Conservation (phyloP, 2,888 invertebrate species). For the Perithous albicinctus region DNA sequence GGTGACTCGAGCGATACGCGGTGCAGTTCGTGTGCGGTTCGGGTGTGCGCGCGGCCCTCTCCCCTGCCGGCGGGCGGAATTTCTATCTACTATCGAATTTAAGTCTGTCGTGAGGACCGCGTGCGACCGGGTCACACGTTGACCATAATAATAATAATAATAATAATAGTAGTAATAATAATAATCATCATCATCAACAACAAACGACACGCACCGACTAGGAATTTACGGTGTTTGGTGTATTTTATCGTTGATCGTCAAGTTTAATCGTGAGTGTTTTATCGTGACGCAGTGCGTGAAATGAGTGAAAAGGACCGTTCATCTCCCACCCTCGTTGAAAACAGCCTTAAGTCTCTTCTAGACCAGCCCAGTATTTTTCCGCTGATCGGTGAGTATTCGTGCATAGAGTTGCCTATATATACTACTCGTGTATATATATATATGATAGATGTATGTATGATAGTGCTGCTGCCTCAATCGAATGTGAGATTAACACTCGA, state of each 20-base stretch:
- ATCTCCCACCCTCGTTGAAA: constrained; percentile 95
- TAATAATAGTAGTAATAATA: too few species aligned
- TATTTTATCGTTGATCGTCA: constrained; percentile 56
- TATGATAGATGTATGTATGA: too few species aligned
- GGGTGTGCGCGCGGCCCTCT: constrained; percentile 75
- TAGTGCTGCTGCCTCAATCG: too few species aligned
- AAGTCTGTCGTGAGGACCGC: constrained; percentile 61
- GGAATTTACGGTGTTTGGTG: constrained; percentile 65
- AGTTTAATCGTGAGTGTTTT: constrained; percentile 75
- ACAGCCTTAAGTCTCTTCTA: constrained; percentile 94
- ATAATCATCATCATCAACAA: too few species aligned
- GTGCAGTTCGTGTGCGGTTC: constrained; percentile 70
- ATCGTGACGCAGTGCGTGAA: constrained; percentile 86
- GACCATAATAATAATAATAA: constrained; percentile 44
- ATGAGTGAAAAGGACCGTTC: constrained; percentile 96
- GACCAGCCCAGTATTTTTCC: constrained; percentile 88
- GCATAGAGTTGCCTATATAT: too few species aligned
- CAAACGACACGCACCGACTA: too few species aligned
- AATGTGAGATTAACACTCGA: too few species aligned
- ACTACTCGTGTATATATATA: too few species aligned
- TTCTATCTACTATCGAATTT: constrained; percentile 60
- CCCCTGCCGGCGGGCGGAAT: constrained; percentile 78
- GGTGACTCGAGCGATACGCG: constrained; percentile 73
- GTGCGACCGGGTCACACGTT: constrained; percentile 65
- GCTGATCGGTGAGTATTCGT: constrained; percentile 83